Percentiles rank a stretch among this genome's conserved stretches.
Conservation (phyloP, 35 echinoderm and acorn worm species). For the Acanthaster planci region DNA sequence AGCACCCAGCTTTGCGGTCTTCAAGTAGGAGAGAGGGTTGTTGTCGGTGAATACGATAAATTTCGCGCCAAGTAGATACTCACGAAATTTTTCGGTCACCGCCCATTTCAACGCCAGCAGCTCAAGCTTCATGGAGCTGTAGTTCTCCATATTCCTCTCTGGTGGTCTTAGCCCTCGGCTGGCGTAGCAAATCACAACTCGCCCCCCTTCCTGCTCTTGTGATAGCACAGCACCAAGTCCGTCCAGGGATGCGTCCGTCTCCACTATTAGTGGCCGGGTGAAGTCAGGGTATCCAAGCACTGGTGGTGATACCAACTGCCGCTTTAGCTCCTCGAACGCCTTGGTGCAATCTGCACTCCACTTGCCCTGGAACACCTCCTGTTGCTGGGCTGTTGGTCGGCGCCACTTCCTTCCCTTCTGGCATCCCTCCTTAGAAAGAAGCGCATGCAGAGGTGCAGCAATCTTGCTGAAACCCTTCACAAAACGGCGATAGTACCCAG, state of each 20-base stretch:
- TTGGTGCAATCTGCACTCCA: conserved; percentile 9
- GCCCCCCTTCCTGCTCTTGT: conserved; percentile 33
- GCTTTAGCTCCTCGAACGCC: conserved; percentile 14
- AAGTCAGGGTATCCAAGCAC: conserved; percentile 52
- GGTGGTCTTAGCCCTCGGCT: conserved; percentile 5
- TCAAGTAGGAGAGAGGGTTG: conserved; percentile 9
- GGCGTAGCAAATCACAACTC: conserved; percentile 27
- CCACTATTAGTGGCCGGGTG: conserved; percentile 7
- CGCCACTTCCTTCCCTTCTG: not conserved
- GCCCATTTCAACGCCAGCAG: conserved; percentile 64
- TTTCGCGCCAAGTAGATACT: too few relatives aligned
- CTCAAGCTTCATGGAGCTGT: not conserved
- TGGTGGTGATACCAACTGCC: not conserved
- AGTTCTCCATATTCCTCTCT: not conserved
- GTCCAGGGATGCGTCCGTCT: conserved; percentile 48
- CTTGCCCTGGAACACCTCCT: not conserved
- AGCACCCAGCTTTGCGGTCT: conserved; percentile 55
- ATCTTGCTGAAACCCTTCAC: not conserved
- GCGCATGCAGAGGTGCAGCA: not conserved
- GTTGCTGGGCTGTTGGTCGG: too few relatives aligned
- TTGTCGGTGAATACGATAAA: conserved; percentile 75
- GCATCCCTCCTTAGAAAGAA: not conserved
- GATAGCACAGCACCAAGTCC: conserved; percentile 46
- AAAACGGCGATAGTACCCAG: not conserved
- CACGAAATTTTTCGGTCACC: too few relatives aligned